A percentile compares a stretch with the other conserved stretches of the same genome.
These are phyloP conservation scores for Thera obeliscata DNA, from an alignment of 2,888 invertebrate species.

Conservation along the genomic window DNA sequence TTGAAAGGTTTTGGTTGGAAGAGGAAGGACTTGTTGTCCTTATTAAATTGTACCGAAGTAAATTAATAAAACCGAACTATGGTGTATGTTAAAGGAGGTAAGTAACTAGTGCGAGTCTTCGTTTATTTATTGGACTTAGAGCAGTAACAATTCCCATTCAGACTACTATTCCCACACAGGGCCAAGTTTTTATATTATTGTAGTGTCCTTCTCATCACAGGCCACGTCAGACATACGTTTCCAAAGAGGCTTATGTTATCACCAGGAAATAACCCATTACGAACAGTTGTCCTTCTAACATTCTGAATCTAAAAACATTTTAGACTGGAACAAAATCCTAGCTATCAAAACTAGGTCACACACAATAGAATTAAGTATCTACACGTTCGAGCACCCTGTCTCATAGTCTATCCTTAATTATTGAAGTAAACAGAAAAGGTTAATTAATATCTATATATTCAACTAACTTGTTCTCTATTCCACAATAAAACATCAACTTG, in stretches of 20 bases:
- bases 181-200: slow-evolving; percentile 12
- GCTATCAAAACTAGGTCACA: no score
- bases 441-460: not conserved
- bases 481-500: not conserved
- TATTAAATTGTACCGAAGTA: not conserved
- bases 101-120: slow-evolving; percentile 4
- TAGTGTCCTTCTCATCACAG: no score
- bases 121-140: not conserved
- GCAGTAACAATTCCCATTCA: no score
- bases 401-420: not conserved
- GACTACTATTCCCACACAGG: slow-evolving; percentile 21
- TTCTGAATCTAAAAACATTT: not conserved
- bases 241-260: not conserved
- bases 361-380: no score
- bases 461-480: not conserved
- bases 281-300: not conserved
- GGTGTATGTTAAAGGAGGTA: slow-evolving; percentile 67
- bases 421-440: not conserved
- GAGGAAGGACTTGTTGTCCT: no score
- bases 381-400: no score
- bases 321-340: no score
- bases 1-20: no score
- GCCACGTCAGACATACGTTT: slow-evolving; percentile 55
- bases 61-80: slow-evolving; percentile 37
- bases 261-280: not conserved